These are phyloP conservation scores for Embiotoca jacksoni DNA, from an alignment of 2,113 vertebrate genomes.

Conservation along the genomic window DNA sequence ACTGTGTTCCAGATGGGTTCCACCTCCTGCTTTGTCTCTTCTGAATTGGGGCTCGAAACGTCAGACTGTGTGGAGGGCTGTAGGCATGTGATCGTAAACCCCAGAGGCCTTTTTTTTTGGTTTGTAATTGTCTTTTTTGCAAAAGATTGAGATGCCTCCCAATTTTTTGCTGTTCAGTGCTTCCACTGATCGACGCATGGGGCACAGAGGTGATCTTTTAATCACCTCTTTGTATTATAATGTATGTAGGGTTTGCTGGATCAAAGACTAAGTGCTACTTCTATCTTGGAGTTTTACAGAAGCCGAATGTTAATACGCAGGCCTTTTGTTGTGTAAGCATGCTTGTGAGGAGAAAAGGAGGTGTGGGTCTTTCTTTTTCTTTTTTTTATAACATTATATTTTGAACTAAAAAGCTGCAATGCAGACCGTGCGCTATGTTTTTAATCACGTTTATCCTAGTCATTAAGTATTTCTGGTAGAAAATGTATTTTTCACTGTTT, in stretches of 20 bases:
- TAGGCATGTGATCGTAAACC: conserved; percentile 68
- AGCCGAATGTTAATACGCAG: conserved; percentile 62
- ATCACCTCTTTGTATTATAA: conserved; percentile 55
- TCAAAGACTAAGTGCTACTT: conserved; percentile 74
- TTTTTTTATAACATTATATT: conserved; percentile 37
- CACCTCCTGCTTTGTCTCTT: conserved; percentile 54
- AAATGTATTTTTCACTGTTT: conserved; percentile 58
- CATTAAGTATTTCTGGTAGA: conserved; percentile 48
- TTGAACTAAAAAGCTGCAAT: conserved; percentile 64
- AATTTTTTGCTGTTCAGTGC: conserved; percentile 37
- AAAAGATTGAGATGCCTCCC: conserved; percentile 49
- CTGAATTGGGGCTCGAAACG: conserved; percentile 38
- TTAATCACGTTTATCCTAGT: conserved; percentile 59
- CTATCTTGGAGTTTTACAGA: conserved; percentile 61
- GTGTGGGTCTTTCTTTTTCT: conserved; percentile 26
- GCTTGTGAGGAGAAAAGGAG: conserved; percentile 41
- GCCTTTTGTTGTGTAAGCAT: conserved; percentile 69
- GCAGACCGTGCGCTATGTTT: conserved; percentile 55
- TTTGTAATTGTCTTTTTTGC: conserved; percentile 48
- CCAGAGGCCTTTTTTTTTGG: conserved; percentile 73
- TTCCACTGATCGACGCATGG: conserved; percentile 43
- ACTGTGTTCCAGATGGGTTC: conserved; percentile 54
- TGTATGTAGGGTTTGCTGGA: conserved; percentile 59
- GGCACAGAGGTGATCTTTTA: conserved; percentile 47
- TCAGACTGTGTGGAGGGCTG: conserved; percentile 64